Conservation (phyloP, 2,797 vertebrate species). For the Chaunax sp. region DNA sequence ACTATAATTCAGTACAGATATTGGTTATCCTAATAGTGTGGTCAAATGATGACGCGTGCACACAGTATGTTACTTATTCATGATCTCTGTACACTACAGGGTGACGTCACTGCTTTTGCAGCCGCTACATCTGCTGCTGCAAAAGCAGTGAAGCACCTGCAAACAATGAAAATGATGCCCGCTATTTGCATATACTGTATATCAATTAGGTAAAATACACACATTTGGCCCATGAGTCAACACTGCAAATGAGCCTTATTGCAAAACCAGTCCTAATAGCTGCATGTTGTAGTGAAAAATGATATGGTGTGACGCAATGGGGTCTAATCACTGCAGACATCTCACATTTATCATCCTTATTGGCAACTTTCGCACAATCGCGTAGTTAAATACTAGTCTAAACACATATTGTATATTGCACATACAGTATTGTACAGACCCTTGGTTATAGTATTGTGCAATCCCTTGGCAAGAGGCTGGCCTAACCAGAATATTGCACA, state of each 20-base stretch:
- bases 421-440: no score
- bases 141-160: neutral
- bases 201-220: neutral
- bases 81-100: slow-evolving; percentile 2
- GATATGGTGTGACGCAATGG: neutral
- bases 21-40: slow-evolving; percentile 41
- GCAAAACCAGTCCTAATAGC: neutral
- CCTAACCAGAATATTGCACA: no score
- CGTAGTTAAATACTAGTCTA: no score
- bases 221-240: neutral
- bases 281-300: neutral
- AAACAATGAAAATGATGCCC: neutral
- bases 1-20: slow-evolving; percentile 39
- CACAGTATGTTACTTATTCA: slow-evolving; percentile 36
- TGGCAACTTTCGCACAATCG: no score
- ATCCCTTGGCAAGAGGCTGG: no score
- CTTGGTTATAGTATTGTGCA: no score
- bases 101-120: neutral
- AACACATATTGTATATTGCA: no score
- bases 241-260: neutral
- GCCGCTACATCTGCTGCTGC: neutral
- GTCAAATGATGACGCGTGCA: slow-evolving; percentile 27
- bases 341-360: slow-evolving; percentile 1
- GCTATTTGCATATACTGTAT: neutral
- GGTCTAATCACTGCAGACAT: neutral